A percentile compares a stretch with the other conserved stretches of the same genome.
phyloP scores from a whole-genome alignment of 2,797 vertebrate species.

The Linurgus olivaceus region DNA sequence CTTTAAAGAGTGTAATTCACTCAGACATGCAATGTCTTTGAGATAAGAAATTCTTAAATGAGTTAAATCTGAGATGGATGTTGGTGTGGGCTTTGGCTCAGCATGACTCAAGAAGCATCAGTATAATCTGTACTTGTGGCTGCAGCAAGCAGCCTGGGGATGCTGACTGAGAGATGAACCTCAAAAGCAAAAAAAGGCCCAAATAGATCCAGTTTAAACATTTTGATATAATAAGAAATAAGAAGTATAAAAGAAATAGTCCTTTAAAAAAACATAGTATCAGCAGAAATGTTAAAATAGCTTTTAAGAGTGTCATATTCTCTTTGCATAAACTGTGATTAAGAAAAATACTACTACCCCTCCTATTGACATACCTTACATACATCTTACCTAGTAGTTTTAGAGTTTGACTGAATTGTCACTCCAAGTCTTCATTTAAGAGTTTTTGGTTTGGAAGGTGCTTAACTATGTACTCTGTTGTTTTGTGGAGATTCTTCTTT shows the following conservation, averaged over 20 bases:
- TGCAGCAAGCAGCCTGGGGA: not conserved
- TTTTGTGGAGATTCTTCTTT: not conserved
- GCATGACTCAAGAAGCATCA: not conserved
- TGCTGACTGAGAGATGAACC: fast-evolving
- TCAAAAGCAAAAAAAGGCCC: not conserved
- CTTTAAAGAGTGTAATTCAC: not conserved
- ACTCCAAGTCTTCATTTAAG: not conserved
- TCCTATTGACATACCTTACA: not conserved
- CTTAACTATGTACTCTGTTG: not conserved
- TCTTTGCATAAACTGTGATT: not conserved
- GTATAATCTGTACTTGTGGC: fast-evolving
- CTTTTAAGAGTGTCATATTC: not conserved
- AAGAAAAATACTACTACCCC: not conserved
- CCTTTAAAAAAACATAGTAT: not conserved
- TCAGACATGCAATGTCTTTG: not conserved
- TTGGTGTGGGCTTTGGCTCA: not conserved
- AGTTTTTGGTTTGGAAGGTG: not conserved
- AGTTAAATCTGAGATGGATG: not conserved
- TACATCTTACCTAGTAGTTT: not conserved
- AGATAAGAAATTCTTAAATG: not conserved
- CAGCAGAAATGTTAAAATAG: not conserved
- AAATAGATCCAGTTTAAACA: not conserved
- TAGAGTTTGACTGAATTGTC: not conserved
- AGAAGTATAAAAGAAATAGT: not conserved
- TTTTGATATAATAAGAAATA: not conserved